Evolutionary conservation across 2,797 vertebrate genomes (phyloP), one percentile per base, ranked within the genome.

Genomic region (Scomberomorus guttatus): DNA sequence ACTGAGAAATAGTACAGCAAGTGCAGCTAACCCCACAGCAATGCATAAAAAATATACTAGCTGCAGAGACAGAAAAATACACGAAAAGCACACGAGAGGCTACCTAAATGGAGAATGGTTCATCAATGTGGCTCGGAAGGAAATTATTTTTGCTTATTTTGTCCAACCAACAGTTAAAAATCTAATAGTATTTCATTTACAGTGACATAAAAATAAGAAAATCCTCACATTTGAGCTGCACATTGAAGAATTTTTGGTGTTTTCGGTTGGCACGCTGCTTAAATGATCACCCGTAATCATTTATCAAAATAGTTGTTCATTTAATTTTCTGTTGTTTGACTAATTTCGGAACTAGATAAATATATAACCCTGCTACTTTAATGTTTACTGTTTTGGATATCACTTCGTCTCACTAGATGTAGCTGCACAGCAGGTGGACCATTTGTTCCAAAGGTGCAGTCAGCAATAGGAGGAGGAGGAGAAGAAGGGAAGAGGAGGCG

Each of bases 341-440:
- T 71, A 0, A 15, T 39, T 64, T 51, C 25, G 22, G 22, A 55
- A 24, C 15, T 12, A 29, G 44, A 52, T 51, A 29, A 77, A 73
- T 42, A 58, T 24, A 54, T 1, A 0, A 46, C 34, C 42, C 62
- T n/a, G 18, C 64, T 75, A 58, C 65, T 76, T 75, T 37, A 22
- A 51, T 74, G 62, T 65, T 72, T 55, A 46, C 29, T 69, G 79
- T 76, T 76, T 81, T 66, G 70, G 68, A 82, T 82, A 52, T 62
- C 76, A 72, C 77, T 60, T 44, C 17, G 59, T 46, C 60, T 66
- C 50, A 72, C 25, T 12, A 67, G 74, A 62, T 10, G 57, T 46
- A 71, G 61, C 75, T 17, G 48, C 77, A 12, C 82, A 76, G 86
- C 62, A 69, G 82, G 84, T 70, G 70, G 37, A 59, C 34, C 52